Base-by-base conservation (phyloP, 2,888 invertebrate genomes). In the Spialia ferax region DNA sequence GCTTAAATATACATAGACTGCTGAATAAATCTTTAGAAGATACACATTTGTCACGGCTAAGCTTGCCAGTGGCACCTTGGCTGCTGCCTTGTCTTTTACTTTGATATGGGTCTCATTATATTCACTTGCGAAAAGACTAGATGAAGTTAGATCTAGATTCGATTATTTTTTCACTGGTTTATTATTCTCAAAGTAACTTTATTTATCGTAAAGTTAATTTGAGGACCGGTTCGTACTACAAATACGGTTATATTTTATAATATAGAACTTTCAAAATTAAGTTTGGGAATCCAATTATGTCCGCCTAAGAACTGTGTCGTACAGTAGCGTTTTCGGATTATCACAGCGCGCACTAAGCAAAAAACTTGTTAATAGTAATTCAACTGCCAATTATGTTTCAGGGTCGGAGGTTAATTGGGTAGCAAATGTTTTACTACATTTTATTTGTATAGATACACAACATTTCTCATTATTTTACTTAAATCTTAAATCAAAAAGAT, bases 31-130 rank as follows among this genome's bases (percentile, higher is more conserved):
- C 26, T 38, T 65, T 52, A 29, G 42, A 59, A n/a, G 54, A 60
- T 52, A 52, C 52, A 62, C 54, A 60, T 66, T 60, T 60, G 66
- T 66, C 66, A 60, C 60, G 42, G 50, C 66, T 45, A 54, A 42
- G 38, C 60, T 60, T 57, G 60, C 45, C 45, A 48, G 15, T 45
- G 66, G 42, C 66, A 66, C 66, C 66, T 66, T n/a, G 60, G 54
- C 61, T n/a, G n/a, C 45, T 66, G 32, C 45, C 8, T 3, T 20
- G 50, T 52, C 42, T 59, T 65, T 59, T 65, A 59, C 59, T 65
- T 65, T 65, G 65, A 65, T 59, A 65, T 59, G 65, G 65, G 65
- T 65, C 38, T 59, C 59, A 59, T 59, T 59, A 65, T 38, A 65
- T 65, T 65, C 52, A 65, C 23, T 55, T 29, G 35, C 57, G 23